Evolutionary conservation across 2,113 vertebrate species (phyloP).

Genomic region (Haemorhous mexicanus): DNA sequence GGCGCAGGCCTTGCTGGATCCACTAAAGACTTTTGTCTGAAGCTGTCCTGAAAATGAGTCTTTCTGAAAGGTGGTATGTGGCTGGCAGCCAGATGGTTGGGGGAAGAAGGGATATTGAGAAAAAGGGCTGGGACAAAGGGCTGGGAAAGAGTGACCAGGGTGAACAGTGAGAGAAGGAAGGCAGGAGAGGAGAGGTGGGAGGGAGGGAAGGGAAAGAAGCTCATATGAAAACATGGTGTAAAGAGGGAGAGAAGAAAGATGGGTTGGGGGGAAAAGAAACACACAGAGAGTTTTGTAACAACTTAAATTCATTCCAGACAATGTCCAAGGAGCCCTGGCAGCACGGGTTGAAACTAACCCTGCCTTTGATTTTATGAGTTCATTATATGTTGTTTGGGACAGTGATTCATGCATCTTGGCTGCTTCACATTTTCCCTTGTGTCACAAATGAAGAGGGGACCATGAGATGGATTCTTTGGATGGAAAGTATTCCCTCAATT

Average conservation of each 20-base stretch:
- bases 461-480: conserved; percentile 42
- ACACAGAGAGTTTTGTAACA: conserved; percentile 60
- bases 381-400: conserved; percentile 67
- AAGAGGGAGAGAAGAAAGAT: neutral
- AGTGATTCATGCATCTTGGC: conserved; percentile 65
- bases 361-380: conserved; percentile 69
- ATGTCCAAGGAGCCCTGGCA: conserved; percentile 65
- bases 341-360: conserved; percentile 62
- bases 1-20: neutral
- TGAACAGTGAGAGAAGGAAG: neutral
- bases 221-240: neutral
- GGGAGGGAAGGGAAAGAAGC: neutral
- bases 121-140: neutral
- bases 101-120: neutral
- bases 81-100: neutral
- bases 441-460: conserved; percentile 62
- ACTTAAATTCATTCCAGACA: conserved; percentile 68
- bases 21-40: neutral
- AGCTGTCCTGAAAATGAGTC: neutral
- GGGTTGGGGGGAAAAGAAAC: neutral
- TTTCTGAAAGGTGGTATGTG: neutral
- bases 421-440: conserved; percentile 65
- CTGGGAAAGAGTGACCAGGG: neutral
- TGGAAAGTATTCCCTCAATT: conserved; percentile 60
- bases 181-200: neutral